phyloP scores from a whole-genome alignment of 1,140 invertebrate species.

The Portunus trituberculatus region DNA sequence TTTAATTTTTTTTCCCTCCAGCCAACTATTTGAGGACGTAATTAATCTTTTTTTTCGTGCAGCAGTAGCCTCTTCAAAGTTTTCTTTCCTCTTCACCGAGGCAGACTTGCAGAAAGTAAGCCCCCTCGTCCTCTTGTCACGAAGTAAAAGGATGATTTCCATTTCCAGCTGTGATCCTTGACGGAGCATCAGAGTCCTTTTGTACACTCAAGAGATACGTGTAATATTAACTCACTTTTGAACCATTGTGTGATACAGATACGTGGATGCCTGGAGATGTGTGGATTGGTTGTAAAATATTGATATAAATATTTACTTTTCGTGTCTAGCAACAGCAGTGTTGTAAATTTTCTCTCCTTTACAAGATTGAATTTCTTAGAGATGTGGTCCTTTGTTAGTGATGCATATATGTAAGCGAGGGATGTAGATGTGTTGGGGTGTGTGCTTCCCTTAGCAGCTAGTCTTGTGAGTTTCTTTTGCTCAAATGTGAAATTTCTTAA shows the following conservation, averaged over 20 bases:
- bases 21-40: neutral
- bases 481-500: too few species aligned
- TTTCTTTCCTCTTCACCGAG: neutral
- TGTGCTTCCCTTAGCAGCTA: too few species aligned
- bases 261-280: neutral
- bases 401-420: neutral
- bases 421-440: too few species aligned
- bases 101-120: neutral
- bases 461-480: too few species aligned
- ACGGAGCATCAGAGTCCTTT: neutral
- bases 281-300: neutral
- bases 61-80: neutral
- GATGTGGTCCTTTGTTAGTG: neutral
- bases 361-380: too few species aligned
- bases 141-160: neutral
- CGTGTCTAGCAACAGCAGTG: neutral
- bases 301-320: neutral
- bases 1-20: neutral
- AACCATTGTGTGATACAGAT: neutral
- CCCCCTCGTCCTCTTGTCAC: neutral
- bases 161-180: neutral
- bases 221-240: neutral
- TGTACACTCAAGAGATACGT: neutral
- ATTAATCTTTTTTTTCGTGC: neutral
- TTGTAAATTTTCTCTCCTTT: neutral